phyloP scores from a whole-genome alignment of 2,888 invertebrate genomes.

The Limnephilus auricula region DNA sequence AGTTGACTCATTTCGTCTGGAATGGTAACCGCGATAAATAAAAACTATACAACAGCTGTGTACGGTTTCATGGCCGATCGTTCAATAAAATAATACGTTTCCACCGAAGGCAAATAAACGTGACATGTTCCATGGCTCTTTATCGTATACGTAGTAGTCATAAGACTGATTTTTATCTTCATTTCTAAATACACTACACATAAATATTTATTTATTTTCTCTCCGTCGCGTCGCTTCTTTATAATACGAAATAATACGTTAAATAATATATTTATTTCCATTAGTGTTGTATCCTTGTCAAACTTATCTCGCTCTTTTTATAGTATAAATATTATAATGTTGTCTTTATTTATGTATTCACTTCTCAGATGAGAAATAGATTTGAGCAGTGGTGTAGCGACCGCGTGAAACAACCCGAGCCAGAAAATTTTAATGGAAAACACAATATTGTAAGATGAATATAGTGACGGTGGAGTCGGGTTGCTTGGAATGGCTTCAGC shows the following conservation, averaged over 20 bases:
- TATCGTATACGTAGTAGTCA: background rate
- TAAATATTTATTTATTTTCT: background rate
- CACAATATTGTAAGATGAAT: too few relatives aligned
- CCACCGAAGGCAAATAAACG: slow-evolving; percentile 25
- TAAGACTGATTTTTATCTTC: background rate
- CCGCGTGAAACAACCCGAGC: background rate
- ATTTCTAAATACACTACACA: background rate
- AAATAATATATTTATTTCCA: background rate
- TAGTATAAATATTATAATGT: background rate
- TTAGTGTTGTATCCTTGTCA: background rate
- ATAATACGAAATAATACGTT: background rate
- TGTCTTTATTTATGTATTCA: background rate
- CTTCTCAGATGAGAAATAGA: background rate
- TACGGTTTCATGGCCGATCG: slow-evolving; percentile 13
- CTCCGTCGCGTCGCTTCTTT: background rate
- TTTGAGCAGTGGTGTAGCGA: background rate
- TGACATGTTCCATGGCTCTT: slow-evolving; percentile 45
- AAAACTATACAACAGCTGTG: slow-evolving; percentile 9
- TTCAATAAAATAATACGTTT: background rate
- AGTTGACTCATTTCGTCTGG: slow-evolving; percentile 27
- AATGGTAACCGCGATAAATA: slow-evolving; percentile 24
- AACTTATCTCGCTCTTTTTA: background rate
- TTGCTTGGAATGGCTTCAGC: too few relatives aligned
- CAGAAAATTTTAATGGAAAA: background rate
- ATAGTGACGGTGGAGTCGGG: too few relatives aligned